phyloP scores from a whole-genome alignment of 2,113 vertebrate species.

The Oxygymnocypris stewartii region DNA sequence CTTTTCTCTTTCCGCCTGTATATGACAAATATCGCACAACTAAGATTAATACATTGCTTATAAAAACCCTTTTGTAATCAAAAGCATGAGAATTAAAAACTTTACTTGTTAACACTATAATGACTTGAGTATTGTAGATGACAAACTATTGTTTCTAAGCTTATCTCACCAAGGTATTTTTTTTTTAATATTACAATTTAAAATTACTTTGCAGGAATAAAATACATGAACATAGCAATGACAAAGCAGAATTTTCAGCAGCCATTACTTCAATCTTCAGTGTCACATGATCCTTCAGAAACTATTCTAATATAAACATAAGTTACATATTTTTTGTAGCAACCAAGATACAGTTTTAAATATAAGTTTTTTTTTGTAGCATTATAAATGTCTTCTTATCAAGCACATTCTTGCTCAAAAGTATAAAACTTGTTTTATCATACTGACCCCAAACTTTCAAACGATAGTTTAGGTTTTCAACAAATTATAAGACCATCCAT shows the following conservation, averaged over 20 bases:
- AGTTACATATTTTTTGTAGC: too few species aligned
- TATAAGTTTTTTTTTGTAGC: not conserved
- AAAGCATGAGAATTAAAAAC: not conserved
- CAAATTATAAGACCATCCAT: not conserved
- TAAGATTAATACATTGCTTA: not conserved
- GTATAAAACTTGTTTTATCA: not conserved
- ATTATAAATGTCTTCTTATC: not conserved
- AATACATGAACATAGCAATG: too few species aligned
- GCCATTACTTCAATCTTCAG: not conserved
- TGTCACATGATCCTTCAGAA: not conserved
- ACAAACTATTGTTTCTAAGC: not conserved
- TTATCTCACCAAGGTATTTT: too few species aligned
- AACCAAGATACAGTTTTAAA: not conserved
- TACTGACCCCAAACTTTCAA: not conserved
- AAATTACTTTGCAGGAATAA: too few species aligned
- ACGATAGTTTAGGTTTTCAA: not conserved
- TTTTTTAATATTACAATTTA: too few species aligned
- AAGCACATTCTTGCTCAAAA: not conserved
- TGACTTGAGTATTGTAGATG: not conserved
- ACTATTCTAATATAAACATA: not conserved
- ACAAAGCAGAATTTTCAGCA: not conserved
- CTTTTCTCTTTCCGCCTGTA: constrained; percentile 84
- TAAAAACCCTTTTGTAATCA: not conserved
- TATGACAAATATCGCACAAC: not conserved
- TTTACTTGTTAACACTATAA: not conserved